Base-by-base conservation (phyloP, 2,797 vertebrate genomes). In the Emys orbicularis region DNA sequence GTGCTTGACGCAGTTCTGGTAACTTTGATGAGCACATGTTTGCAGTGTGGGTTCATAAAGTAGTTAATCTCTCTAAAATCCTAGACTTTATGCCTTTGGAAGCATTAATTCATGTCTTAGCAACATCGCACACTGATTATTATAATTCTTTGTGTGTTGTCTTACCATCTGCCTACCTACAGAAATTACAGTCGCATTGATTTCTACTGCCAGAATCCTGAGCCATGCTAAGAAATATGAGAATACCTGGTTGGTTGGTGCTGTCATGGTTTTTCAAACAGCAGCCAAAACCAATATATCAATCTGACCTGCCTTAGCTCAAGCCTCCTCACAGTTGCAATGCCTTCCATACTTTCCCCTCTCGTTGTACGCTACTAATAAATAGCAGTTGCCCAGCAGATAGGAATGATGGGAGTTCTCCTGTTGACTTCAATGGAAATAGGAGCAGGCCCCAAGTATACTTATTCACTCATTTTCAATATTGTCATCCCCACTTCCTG, bases 161-260 rank as follows among this genome's bases (percentile, higher is more conserved):
- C 90, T 94, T 95, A 86, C 96, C 97, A 97, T 97, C 97, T 98
- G 98, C 95, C 96, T 96, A 79, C 72, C 86, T 94, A 91, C 21
- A 97, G 90, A 94, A 97, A 92, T 96, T 97, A 96, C 81, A 94
- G 59, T 94, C 86, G 41, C 12, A 13, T 72, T 81, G 79, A 83
- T 84, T 91, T 96, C 12, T 53, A 57, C 59, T n/a, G 5, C 52
- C 96, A 88, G 80, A 80, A 79, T 84, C 90, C n/a, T 86, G 83
- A 89, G 77, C 37, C 1, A 6, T 41, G 37, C 37, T 87, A 92
- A 97, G 97, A 97, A 34, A 10, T 90, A 96, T 50, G 88, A 90
- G 90, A 92, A 86, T 74, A 92, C 54, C 86, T 79, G 77, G 90
- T 96, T 92, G 47, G 31, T 92, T 89, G 79, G 87, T 95, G 65